Base-by-base conservation (phyloP, 2,888 invertebrate species). In the Polydrusus cervinus region DNA sequence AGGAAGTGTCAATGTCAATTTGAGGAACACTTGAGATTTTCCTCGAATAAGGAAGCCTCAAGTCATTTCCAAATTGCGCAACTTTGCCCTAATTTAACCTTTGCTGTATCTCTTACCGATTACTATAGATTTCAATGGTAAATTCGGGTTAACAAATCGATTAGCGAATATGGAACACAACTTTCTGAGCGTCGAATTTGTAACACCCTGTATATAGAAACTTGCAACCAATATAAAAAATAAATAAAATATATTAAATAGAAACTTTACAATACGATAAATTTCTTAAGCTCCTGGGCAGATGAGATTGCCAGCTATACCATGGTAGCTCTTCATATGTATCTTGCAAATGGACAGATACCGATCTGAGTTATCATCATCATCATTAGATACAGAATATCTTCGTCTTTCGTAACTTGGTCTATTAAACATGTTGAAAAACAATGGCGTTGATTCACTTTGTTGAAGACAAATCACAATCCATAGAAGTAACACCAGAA, bases 261-360 rank as follows among this genome's bases (percentile, higher is more conserved):
- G 13, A 2, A 13, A n/a, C n/a, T 9, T 18, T n/a, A 53, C 20
- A 18, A 51, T 9, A 20, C 10, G 8, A 51, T 10, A 38, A 16
- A 18, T 20, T 38, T 38, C 14, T 38, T 57, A 57, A 2, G 16
- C 57, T 57, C 11, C 38, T 10, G 62, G 62, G 7, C 62, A 62
- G 20, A 45, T 47, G n/a, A 62, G 25, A 38, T 43, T 7, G 11
- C 62, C 62, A 5, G 62, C 40, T 16, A 43, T 25, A 14, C 25
- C 25, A 45, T 45, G 40, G 43, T 62, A 49, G 11, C 49, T 16
- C 13, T 3, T 65, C 30, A 34, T 34, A 30, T 65, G 65, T 7
- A 47, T 13, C 16, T 49, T 65, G 16, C 65, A 65, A 25, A 65
- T 65, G 0, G 45, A 49, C 8, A 16, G 20, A 16, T 65, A 65